Evolutionary conservation across 2,888 invertebrate species (phyloP).

Genomic region (Sturmia bella): DNA sequence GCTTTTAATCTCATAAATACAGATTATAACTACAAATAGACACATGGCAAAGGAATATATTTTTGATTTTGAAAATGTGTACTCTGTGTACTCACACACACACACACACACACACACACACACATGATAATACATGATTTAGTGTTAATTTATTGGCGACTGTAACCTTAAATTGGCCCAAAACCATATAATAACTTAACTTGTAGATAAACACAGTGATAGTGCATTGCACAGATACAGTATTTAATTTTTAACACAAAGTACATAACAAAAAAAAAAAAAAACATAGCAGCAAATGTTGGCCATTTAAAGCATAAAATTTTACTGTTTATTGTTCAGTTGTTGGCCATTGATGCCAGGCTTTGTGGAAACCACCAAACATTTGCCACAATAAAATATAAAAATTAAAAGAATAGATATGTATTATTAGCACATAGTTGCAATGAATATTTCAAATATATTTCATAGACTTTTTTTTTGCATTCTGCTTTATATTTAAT

Average conservation of each 20-base stretch:
- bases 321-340: slow-evolving; percentile 28
- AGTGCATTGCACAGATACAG: slow-evolving; percentile 1
- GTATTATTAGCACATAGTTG: slow-evolving; percentile 14
- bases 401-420: neutral
- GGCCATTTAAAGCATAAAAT: slow-evolving; percentile 27
- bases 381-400: slow-evolving; percentile 17
- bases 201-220: slow-evolving; percentile 12
- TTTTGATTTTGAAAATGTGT: too few species aligned
- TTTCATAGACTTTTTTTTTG: slow-evolving; percentile 2
- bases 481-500: slow-evolving; percentile 25
- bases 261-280: neutral
- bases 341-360: slow-evolving; percentile 33
- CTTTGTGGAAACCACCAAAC: slow-evolving; percentile 1
- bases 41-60: neutral
- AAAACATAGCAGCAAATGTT: slow-evolving; percentile 21
- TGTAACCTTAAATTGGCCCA: slow-evolving; percentile 47
- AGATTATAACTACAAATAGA: slow-evolving; percentile 10
- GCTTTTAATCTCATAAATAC: slow-evolving; percentile 10
- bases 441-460: slow-evolving; percentile 34
- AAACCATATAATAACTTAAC: slow-evolving; percentile 48
- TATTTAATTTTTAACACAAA: neutral
- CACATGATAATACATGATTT: slow-evolving; percentile 59
- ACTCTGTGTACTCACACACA: too few species aligned
- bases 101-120: neutral
- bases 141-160: slow-evolving; percentile 61